A percentile compares a stretch with the other conserved stretches of the same genome.
These are phyloP conservation scores for Grapholita molesta DNA, from an alignment of 1,140 invertebrate species.

Conservation along the genomic window DNA sequence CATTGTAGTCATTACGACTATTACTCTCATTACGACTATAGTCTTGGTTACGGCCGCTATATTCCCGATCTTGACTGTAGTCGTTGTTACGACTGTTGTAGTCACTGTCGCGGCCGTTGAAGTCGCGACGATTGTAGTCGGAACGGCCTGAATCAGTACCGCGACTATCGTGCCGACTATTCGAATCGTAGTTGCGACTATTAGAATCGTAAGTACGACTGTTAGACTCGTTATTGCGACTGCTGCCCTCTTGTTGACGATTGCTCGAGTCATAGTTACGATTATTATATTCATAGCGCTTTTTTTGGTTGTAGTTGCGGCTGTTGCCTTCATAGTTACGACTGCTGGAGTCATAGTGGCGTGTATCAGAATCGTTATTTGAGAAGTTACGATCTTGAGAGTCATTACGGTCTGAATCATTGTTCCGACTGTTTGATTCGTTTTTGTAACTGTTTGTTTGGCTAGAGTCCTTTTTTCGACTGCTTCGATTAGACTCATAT, in stretches of 20 bases:
- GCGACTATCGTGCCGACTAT: not conserved
- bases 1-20: not conserved
- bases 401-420: conserved; percentile 26
- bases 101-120: not conserved
- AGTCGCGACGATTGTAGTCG: not conserved
- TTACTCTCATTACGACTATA: not conserved
- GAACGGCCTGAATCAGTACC: not conserved
- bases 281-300: conserved; percentile 4
- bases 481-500: conserved; percentile 26
- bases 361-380: conserved; percentile 29
- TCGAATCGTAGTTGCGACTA: not conserved
- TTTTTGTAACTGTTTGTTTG: conserved; percentile 26
- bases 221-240: conserved; percentile 7
- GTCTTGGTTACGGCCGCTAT: not conserved
- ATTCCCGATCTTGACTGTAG: not conserved
- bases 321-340: conserved; percentile 39
- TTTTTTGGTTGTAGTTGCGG: conserved; percentile 2
- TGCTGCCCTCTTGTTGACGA: conserved; percentile 36
- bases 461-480: not conserved
- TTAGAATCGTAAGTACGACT: conserved; percentile 11
- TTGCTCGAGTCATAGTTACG: conserved; percentile 42
- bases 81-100: conserved; percentile 13
- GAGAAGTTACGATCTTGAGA: conserved; percentile 32
- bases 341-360: conserved; percentile 28
- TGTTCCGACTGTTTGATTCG: conserved; percentile 28